Evolutionary conservation across 2,797 vertebrate genomes (phyloP).

Genomic region (Bufotes viridis): DNA sequence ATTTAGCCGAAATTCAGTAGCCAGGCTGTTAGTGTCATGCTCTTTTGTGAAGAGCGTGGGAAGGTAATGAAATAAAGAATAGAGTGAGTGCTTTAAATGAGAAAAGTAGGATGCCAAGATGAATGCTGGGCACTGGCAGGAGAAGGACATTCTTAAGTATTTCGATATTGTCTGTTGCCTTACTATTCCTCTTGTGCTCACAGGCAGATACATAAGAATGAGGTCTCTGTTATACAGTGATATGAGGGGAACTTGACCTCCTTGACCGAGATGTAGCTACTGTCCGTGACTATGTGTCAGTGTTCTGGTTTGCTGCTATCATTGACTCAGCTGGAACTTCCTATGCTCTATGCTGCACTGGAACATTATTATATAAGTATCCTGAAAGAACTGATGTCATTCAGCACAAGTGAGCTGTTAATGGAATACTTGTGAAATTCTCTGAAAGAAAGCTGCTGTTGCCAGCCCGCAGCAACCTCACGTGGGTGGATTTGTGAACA

Average conservation of each 20-base stretch:
- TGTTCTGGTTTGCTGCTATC: not conserved
- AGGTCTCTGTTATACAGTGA: slow-evolving; percentile 28
- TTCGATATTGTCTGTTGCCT: slow-evolving; percentile 27
- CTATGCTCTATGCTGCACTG: not conserved
- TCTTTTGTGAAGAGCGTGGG: slow-evolving; percentile 45
- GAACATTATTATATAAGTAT: slow-evolving; percentile 32
- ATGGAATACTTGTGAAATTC: slow-evolving; percentile 51
- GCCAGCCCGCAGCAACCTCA: slow-evolving; percentile 17
- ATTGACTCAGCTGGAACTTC: slow-evolving; percentile 46
- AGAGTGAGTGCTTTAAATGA: slow-evolving; percentile 27
- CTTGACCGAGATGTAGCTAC: slow-evolving; percentile 17
- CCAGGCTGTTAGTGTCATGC: slow-evolving; percentile 16
- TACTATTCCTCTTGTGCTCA: slow-evolving; percentile 2
- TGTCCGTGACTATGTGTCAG: slow-evolving; percentile 7
- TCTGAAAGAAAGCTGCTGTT: slow-evolving; percentile 52
- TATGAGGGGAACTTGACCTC: slow-evolving; percentile 6
- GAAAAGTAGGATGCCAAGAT: slow-evolving; percentile 43
- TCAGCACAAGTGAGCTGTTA: slow-evolving; percentile 25
- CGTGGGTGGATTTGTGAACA: slow-evolving; percentile 60
- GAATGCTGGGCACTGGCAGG: slow-evolving; percentile 39
- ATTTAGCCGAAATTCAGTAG: slow-evolving; percentile 1
- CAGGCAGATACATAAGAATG: slow-evolving; percentile 27
- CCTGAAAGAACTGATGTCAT: slow-evolving; percentile 26
- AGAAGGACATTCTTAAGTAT: slow-evolving; percentile 45
- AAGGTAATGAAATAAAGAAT: slow-evolving; percentile 53